Conservation (phyloP, 2,888 invertebrate genomes). For the Tryphoninae sp. region DNA sequence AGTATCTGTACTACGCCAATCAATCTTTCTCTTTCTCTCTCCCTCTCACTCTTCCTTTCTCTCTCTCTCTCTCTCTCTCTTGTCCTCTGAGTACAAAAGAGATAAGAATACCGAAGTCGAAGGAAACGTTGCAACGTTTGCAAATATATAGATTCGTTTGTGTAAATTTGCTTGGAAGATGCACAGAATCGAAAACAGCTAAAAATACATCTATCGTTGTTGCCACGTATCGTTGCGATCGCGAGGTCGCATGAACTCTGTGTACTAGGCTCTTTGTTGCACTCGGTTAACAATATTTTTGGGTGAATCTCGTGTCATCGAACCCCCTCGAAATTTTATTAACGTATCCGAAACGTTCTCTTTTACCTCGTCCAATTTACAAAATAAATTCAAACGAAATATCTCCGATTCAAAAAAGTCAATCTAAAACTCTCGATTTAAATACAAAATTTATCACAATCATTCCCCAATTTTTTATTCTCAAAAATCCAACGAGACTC, state of each 20-base stretch:
- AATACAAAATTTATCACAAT: background rate
- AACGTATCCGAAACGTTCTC: background rate
- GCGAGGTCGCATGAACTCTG: slow-evolving; percentile 17
- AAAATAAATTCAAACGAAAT: background rate
- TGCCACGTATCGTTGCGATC: slow-evolving; percentile 21
- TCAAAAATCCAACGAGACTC: too few species aligned
- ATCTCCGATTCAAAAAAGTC: too few species aligned
- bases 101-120: background rate
- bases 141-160: background rate
- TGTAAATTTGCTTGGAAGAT: slow-evolving; percentile 9
- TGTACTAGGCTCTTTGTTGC: slow-evolving; percentile 11
- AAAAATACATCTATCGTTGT: slow-evolving; percentile 52
- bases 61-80: background rate
- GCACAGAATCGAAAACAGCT: slow-evolving; percentile 27
- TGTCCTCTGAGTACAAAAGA: background rate
- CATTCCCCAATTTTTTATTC: background rate
- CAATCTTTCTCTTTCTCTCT: slow-evolving; percentile 20
- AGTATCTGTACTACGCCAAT: slow-evolving; percentile 29
- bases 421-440: too few species aligned
- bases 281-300: slow-evolving; percentile 34
- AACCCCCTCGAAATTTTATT: slow-evolving; percentile 18
- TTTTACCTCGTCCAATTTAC: background rate
- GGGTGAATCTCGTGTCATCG: slow-evolving; percentile 42
- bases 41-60: slow-evolving; percentile 8
- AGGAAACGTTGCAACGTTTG: background rate